Percentiles rank a stretch among this genome's conserved stretches.
Evolutionary conservation across 92 coral and sea anemone genomes (phyloP).

Genomic region (Muricea muricata): DNA sequence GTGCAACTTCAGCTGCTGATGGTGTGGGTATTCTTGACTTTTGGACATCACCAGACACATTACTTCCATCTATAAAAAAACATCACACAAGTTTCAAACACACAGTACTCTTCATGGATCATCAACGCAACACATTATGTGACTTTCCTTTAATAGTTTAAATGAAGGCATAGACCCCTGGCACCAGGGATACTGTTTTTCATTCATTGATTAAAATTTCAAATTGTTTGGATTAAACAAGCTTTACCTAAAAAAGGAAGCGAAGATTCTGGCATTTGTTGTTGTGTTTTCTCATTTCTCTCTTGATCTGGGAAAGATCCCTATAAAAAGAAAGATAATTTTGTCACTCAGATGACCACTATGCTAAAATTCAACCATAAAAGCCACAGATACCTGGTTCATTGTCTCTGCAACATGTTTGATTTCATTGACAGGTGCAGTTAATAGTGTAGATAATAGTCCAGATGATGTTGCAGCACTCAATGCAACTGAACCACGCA

Average conservation of each 20-base stretch:
- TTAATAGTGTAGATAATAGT: slow-evolving; percentile 72
- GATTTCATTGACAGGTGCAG: slow-evolving; percentile 77
- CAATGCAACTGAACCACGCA: slow-evolving; percentile 39
- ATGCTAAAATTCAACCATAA: too few relatives aligned
- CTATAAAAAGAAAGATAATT: neutral
- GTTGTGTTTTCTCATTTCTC: neutral
- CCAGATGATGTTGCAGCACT: slow-evolving; percentile 73
- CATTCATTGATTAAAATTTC: too few relatives aligned
- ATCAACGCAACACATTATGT: too few relatives aligned
- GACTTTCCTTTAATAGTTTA: too few relatives aligned
- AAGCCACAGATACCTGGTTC: slow-evolving; percentile 16
- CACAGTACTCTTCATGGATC: too few relatives aligned
- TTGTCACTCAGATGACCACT: too few relatives aligned
- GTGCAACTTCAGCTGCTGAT: slow-evolving; percentile 77
- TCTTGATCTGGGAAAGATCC: slow-evolving; percentile 9
- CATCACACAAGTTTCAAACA: neutral
- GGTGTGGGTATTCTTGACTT: slow-evolving; percentile 49
- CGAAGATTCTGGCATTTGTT: neutral
- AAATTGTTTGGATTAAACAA: too few relatives aligned
- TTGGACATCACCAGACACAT: slow-evolving; percentile 79
- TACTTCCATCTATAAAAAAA: slow-evolving; percentile 71
- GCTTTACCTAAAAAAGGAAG: slow-evolving; percentile 39
- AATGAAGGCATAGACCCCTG: neutral
- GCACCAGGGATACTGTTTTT: too few relatives aligned
- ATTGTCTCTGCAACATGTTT: slow-evolving; percentile 47